Evolutionary conservation across 2,113 vertebrate genomes (phyloP), one percentile per base, ranked within the genome.

Genomic region (Eleginops maclovinus): DNA sequence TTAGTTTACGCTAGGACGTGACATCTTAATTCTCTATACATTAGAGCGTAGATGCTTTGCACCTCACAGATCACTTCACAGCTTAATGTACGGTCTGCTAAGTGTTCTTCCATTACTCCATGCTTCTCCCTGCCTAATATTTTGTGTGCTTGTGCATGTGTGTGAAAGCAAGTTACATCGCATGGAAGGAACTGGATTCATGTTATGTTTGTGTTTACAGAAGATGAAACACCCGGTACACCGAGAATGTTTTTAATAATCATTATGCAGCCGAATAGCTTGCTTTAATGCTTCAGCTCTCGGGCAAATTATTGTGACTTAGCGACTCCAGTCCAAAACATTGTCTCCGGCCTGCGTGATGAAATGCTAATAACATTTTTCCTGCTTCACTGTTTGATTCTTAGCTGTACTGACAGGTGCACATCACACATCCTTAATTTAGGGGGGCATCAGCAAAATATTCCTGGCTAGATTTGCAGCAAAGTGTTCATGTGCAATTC

Each of bases 401-500:
- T 76, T 28, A 82, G 81, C 76, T 56, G 43, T 21, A 13, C 61
- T 81, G 87, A 87, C 81, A 82, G 73, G 60, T 74, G 49, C 80
- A 78, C 72, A 36, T 83, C 74, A 63, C 14, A 51, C 70, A 61
- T 58, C 24, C 68, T 70, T 24, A 76, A 73, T 63, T 9, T 65
- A 24, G 60, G 31, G 8, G 44, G 26, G 31, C 54, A 58, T 85
- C 79, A 77, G 84, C 74, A 82, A 79, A 26, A 9, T 72, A 68
- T 36, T 82, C 21, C 7, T 4, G 26, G 31, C 55, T 65, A 21
- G 9, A 79, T 62, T 49, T 78, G 50, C 66, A 40, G 46, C 70
- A 51, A 79, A 72, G 68, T 79, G 72, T 68, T 83, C 61, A 76
- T 72, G 68, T 58, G 80, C 78, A 67, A 79, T 89, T 79, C 75